These are phyloP conservation scores for Phengaris arion DNA, from an alignment of 2,888 invertebrate species.

Conservation along the genomic window DNA sequence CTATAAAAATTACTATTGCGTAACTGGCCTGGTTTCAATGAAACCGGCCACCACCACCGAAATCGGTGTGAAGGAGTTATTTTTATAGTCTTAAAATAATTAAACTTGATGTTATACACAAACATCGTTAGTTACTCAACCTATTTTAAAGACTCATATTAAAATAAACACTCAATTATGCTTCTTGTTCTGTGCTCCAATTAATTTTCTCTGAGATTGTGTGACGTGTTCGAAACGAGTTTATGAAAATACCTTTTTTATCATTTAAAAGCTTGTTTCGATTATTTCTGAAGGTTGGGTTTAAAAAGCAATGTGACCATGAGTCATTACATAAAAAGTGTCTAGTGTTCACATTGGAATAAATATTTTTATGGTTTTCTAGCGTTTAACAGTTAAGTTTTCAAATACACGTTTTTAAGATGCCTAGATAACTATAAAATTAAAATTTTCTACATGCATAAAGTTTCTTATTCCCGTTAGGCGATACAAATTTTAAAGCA, in stretches of 20 bases:
- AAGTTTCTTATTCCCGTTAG: background rate
- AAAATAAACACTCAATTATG: constrained; percentile 19
- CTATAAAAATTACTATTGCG: no score
- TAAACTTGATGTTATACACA: background rate
- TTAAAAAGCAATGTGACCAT: background rate
- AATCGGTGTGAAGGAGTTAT: no score
- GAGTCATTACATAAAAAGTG: background rate
- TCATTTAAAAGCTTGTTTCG: background rate
- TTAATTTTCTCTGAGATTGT: constrained; percentile 1
- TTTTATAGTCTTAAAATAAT: background rate
- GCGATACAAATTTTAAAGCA: background rate
- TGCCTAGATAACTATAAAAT: background rate
- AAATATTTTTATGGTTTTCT: background rate
- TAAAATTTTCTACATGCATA: background rate
- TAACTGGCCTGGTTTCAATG: no score
- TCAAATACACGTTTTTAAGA: background rate
- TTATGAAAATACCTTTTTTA: constrained; percentile 2
- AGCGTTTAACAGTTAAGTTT: background rate
- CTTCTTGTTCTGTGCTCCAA: background rate
- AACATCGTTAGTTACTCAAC: constrained; percentile 9
- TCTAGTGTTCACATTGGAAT: background rate
- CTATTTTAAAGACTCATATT: constrained; percentile 15
- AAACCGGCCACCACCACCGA: no score
- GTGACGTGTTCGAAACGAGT: background rate
- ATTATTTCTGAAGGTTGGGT: background rate